Conservation (phyloP, 2,888 invertebrate genomes). For the Abrostola triplasia region DNA sequence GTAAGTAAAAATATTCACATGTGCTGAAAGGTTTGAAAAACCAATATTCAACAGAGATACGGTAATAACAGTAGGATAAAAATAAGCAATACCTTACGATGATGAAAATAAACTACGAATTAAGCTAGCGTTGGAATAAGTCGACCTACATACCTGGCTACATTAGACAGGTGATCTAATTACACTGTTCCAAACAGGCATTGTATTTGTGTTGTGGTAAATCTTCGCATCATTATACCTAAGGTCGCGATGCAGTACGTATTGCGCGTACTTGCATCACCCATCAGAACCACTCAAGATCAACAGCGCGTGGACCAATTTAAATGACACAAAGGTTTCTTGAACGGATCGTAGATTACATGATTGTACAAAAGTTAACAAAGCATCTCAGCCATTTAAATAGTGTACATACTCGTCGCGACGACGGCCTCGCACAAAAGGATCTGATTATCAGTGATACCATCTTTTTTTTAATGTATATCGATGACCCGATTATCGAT, state of each 20-base stretch:
- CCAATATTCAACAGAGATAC: not conserved
- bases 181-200: slow-evolving; percentile 41
- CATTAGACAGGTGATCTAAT: slow-evolving; percentile 30
- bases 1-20: too few species aligned
- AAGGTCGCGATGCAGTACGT: slow-evolving; percentile 7
- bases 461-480: slow-evolving; percentile 3
- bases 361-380: slow-evolving; percentile 13
- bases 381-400: not conserved
- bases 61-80: slow-evolving; percentile 10
- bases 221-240: not conserved
- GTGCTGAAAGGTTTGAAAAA: too few species aligned
- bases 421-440: slow-evolving; percentile 1
- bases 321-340: slow-evolving; percentile 5
- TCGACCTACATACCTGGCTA: slow-evolving; percentile 43
- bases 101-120: slow-evolving; percentile 39
- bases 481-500: slow-evolving; percentile 3
- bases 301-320: slow-evolving; percentile 3
- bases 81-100: slow-evolving; percentile 16
- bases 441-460: not conserved
- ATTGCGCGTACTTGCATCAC: slow-evolving; percentile 22
- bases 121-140: slow-evolving; percentile 28
- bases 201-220: slow-evolving; percentile 23
- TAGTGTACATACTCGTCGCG: not conserved
- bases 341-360: slow-evolving; percentile 3
- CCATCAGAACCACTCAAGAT: slow-evolving; percentile 7